phyloP scores from a whole-genome alignment of 2,888 invertebrate genomes.

The Heterodera filipjevi region DNA sequence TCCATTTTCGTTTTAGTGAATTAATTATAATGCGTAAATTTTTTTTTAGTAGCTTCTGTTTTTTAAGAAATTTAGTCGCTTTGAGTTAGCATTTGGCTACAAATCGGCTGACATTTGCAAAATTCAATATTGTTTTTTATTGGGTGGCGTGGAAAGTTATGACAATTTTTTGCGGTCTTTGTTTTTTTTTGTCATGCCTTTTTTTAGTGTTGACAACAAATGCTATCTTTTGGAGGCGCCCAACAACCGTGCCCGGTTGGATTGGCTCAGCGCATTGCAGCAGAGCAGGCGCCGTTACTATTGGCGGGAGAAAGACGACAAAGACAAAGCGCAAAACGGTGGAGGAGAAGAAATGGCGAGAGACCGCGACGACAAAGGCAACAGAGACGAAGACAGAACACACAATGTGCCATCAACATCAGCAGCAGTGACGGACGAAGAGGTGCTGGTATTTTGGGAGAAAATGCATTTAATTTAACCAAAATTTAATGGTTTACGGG shows the following conservation, averaged over 20 bases:
- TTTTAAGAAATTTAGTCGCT: too few species aligned
- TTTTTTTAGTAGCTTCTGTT: too few species aligned
- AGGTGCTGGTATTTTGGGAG: not conserved
- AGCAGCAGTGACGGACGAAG: not conserved
- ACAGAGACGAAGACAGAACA: not conserved
- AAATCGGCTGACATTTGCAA: too few species aligned
- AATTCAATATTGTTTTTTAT: too few species aligned
- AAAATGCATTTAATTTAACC: too few species aligned
- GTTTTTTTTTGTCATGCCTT: not conserved
- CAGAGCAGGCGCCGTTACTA: conserved; percentile 39
- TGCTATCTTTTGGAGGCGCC: conserved; percentile 52
- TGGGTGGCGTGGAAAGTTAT: too few species aligned
- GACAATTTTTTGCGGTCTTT: too few species aligned
- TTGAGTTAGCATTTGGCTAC: too few species aligned
- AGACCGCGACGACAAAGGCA: not conserved
- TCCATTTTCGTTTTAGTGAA: too few species aligned
- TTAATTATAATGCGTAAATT: too few species aligned
- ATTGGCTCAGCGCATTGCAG: conserved; percentile 57
- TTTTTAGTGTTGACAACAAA: conserved; percentile 51
- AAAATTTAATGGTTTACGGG: too few species aligned
- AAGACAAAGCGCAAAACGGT: not conserved
- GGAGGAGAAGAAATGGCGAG: not conserved
- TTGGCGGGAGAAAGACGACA: conserved; percentile 30
- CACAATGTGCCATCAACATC: not conserved
- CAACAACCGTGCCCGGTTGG: conserved; percentile 50